Conservation (phyloP, 2,113 vertebrate genomes). For the Poeciliopsis prolifica region DNA sequence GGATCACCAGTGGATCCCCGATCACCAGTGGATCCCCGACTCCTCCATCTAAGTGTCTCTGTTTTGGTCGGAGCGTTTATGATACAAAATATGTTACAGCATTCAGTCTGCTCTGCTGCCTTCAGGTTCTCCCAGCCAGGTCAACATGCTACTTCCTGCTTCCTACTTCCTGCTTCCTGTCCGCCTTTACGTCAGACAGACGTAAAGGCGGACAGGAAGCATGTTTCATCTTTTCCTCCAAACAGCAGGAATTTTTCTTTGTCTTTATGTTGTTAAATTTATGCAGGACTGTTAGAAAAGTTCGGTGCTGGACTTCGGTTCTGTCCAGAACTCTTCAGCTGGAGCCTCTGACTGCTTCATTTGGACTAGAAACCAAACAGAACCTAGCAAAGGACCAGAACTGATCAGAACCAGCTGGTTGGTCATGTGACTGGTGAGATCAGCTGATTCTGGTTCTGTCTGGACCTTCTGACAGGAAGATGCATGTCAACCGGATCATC, state of each 20-base stretch:
- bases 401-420: neutral
- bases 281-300: too few relatives aligned
- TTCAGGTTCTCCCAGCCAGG: neutral
- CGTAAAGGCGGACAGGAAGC: too few relatives aligned
- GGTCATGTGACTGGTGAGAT: neutral
- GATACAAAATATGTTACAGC: conserved; percentile 84
- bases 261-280: too few relatives aligned
- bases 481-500: neutral
- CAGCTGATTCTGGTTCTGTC: neutral
- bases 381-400: neutral
- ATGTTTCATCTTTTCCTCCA: too few relatives aligned
- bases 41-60: conserved; percentile 35
- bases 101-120: conserved; percentile 49
- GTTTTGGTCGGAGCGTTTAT: conserved; percentile 71
- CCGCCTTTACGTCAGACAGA: too few relatives aligned
- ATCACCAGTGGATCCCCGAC: neutral
- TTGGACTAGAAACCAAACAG: neutral
- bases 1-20: too few relatives aligned
- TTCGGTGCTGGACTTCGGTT: too few relatives aligned
- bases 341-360: neutral
- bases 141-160: neutral
- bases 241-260: too few relatives aligned
- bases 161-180: neutral
- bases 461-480: neutral
- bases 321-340: too few relatives aligned